Evolutionary conservation across 2,797 vertebrate species (phyloP), one percentile per base, ranked within the genome.

Genomic region (Ctenochaetus hawaiiensis): DNA sequence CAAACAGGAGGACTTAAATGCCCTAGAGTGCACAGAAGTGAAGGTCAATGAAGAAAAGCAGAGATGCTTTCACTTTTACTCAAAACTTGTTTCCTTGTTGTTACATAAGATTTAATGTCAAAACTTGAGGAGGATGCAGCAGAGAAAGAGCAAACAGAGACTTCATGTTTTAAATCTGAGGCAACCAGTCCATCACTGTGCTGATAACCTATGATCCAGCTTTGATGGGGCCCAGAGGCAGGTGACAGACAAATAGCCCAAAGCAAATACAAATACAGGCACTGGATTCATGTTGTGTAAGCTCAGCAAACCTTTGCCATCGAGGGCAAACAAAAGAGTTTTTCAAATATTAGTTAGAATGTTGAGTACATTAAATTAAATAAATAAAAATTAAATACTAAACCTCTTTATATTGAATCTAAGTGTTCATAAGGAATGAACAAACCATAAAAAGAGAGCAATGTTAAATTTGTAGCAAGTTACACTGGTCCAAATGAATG

Each of bases 231-330:
- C 77, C 87, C 86, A 83, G 72, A 84, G 17, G 64, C 85, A 80
- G 85, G 90, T 84, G 77, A 80, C 47, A 65, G 56, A 77, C 75
- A 80, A 80, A 88, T 72, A 80, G 86, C 78, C 78, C n/a, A 14
- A 39, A 72, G 86, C 74, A 81, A 89, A 81, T 11, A 59, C 39
- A 86, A 65, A 88, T 67, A 7, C 45, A 76, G 66, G 80, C 60
- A 1, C 0, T 60, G 67, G 76, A 69, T 51, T 18, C 67, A 69
- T 64, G 75, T 57, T 67, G 52, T 71, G 61, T 82, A 30, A 61
- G 66, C 68, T 79, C 63, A 52, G 69, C 53, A 84, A 72, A 75
- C 77, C 45, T 67, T 43, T 70, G 39, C 54, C 23, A 37, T 11
- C 14, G 34, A 72, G 45, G 49, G 4, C 48, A 78, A 82, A 86